Base-by-base conservation (phyloP, 2,797 vertebrate species). In the Chrysolophus pictus region DNA sequence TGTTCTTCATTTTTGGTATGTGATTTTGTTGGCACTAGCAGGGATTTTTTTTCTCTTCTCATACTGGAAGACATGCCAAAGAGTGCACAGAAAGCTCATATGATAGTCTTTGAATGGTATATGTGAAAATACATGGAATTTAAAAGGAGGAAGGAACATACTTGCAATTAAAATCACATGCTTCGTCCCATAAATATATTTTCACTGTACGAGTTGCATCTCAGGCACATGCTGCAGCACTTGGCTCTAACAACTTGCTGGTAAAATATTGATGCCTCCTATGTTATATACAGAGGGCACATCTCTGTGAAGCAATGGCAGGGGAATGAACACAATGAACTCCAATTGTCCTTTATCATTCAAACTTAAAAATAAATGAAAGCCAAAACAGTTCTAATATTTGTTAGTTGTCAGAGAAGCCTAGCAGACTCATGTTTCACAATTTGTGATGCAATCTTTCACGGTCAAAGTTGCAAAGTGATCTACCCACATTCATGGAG, bases 121-220 rank as follows among this genome's bases (percentile, higher is more conserved):
- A 94, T 87, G 87, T 7, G 87, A 94, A 94, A 92, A 70, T 68
- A 93, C 2, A 63, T 84, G 56, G 79, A 91, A 84, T 95, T 94
- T 90, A 81, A 89, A 63, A 88, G 60, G 79, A 92, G 86, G 55
- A 49, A 75, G 56, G 64, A 95, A 86, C 79, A 93, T 84, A 92
- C 87, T 94, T 88, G 88, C 92, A 96, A 96, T 94, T 94, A 94
- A 92, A 96, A 95, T 95, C 94, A 90, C 89, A 90, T 96, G 91
- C 63, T 88, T 55, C 14, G 12, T 67, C 79, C 84, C 63, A 73
- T 91, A 95, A 93, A 95, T 93, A 96, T 79, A 89, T 67, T 92
- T 84, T 73, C 70, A 64, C 84, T 49, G 76, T 23, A 74, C 33
- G 69, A 96, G 39, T 71, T 65, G 23, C 84, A 95, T 92, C 86